Conservation (phyloP, 2,888 invertebrate species). For the Limnephilus auricula region DNA sequence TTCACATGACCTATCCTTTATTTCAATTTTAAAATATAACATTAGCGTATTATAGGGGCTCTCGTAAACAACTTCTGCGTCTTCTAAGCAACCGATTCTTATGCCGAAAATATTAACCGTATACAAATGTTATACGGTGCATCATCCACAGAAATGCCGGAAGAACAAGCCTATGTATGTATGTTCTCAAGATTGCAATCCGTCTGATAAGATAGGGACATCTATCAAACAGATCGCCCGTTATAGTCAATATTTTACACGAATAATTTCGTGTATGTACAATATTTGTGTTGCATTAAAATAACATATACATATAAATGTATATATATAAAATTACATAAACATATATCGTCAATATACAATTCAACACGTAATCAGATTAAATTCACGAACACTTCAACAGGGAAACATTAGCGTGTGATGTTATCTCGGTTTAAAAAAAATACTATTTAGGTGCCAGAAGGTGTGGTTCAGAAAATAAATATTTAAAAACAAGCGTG, state of each 20-base stretch:
- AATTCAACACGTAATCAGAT: neutral
- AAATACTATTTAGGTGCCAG: neutral
- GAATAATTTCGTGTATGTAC: neutral
- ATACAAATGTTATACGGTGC: too few species aligned
- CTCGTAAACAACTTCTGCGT: too few species aligned
- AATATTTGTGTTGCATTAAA: neutral
- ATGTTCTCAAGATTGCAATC: too few species aligned
- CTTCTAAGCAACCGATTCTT: too few species aligned
- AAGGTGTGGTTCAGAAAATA: neutral
- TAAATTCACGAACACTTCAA: neutral
- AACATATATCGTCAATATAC: neutral
- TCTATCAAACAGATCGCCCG: neutral
- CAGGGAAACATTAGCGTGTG: neutral
- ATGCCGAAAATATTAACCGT: too few species aligned
- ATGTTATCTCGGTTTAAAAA: neutral
- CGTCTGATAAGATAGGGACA: too few species aligned
- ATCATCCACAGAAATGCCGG: too few species aligned
- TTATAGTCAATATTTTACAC: neutral
- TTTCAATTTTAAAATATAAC: neutral
- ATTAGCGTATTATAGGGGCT: too few species aligned
- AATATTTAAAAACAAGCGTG: neutral
- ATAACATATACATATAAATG: neutral
- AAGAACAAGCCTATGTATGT: too few species aligned
- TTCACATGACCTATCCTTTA: neutral
- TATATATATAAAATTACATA: too few species aligned